Evolutionary conservation across 2,797 vertebrate species (phyloP), one percentile per base, ranked within the genome.

Genomic region (Balearica regulorum): DNA sequence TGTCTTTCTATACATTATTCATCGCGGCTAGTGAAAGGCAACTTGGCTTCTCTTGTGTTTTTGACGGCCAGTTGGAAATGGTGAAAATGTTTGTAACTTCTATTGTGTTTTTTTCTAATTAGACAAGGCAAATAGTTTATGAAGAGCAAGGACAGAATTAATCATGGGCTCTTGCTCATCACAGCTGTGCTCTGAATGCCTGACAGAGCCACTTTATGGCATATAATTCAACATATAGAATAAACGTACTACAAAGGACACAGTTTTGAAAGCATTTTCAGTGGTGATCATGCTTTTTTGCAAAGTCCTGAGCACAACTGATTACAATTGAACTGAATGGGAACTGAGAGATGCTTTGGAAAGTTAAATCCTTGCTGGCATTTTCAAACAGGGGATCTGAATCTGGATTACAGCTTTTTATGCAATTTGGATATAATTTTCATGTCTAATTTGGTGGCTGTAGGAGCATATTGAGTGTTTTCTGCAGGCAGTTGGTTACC

Each of bases 71-170:
- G 5, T 65, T 86, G 95, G 89, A 96, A 93, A 95, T 97, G 97
- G 95, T 90, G 89, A 90, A 97, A 92, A 96, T 97, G 96, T 97
- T 97, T 98, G 96, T 94, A 97, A 97, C 96, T 96, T 94, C 96
- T 84, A 96, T 97, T 97, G 97, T 98, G 84, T 96, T 97, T 92
- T 81, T 81, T 64, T 83, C 94, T 96, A 93, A 93, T 95, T 94
- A 90, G 72, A 95, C 82, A 91, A 96, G 88, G 95, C 92, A 97
- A 97, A 65, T 94, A 94, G 95, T 89, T 97, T 93, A 86, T 93
- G 95, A 96, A 96, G 89, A 94, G 88, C 93, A 91, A 58, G 82
- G 76, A 94, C 95, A 95, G 87, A 96, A 98, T 97, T 98, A 97
- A 97, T 93, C 65, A 91, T 44, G 86, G 79, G 70, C 86, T 97